phyloP scores from a whole-genome alignment of 2,888 invertebrate species.

The Cepaea hortensis region DNA sequence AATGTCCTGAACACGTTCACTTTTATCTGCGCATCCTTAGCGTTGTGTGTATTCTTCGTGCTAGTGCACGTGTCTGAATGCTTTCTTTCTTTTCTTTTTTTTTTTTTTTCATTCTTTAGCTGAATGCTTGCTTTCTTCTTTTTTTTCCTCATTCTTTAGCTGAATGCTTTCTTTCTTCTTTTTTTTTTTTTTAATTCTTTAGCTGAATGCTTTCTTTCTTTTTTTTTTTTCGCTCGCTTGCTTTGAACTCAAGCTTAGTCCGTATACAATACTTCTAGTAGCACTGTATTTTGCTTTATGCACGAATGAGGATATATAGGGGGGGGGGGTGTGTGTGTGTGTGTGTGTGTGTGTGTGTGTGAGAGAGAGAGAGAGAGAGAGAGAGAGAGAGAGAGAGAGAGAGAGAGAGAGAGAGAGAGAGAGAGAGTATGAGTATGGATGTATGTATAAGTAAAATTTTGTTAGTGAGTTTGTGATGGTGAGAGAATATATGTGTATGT shows the following conservation, averaged over 20 bases:
- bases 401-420: conserved; percentile 31
- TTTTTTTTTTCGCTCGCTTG: too few species aligned
- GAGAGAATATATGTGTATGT: too few species aligned
- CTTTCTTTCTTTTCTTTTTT: conserved; percentile 4
- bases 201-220: too few species aligned
- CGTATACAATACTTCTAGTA: too few species aligned
- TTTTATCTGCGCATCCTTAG: background rate
- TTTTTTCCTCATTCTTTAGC: background rate
- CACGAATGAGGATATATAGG: too few species aligned
- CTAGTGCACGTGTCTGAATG: background rate
- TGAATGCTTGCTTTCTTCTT: conserved; percentile 35
- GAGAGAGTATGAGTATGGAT: background rate
- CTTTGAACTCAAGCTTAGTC: too few species aligned
- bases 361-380: background rate
- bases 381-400: conserved; percentile 37
- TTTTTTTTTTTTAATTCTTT: background rate
- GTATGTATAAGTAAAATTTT: too few species aligned
- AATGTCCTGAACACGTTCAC: conserved; percentile 17
- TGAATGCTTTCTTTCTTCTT: background rate
- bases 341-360: too few species aligned
- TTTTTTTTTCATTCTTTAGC: conserved; percentile 17
- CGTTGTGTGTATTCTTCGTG: background rate
- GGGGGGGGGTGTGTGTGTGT: too few species aligned
- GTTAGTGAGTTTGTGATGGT: too few species aligned
- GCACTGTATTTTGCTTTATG: too few species aligned